Conservation (phyloP, 2,113 vertebrate species). For the Polypterus senegalus region DNA sequence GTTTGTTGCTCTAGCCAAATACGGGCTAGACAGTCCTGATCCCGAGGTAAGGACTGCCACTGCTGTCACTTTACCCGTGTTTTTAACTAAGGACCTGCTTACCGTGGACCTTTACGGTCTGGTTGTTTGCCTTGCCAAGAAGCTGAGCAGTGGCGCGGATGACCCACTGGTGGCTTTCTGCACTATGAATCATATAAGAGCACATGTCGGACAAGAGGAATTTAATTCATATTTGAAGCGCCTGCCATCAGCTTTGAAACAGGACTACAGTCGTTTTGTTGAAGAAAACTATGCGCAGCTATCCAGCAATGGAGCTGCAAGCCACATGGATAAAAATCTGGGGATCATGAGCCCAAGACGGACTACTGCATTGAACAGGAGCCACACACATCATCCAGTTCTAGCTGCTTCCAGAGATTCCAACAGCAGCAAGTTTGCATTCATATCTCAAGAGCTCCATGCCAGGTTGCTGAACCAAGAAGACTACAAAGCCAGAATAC, state of each 20-base stretch:
- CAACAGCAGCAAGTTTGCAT: slow-evolving; percentile 59
- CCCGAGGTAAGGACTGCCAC: slow-evolving; percentile 27
- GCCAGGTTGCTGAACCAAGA: slow-evolving; percentile 64
- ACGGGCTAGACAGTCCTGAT: slow-evolving; percentile 32
- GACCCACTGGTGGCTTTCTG: slow-evolving; percentile 28
- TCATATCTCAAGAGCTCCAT: slow-evolving; percentile 70
- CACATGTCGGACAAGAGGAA: slow-evolving; percentile 28
- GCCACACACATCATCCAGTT: neutral
- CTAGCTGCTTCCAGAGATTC: neutral
- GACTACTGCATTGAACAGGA: neutral
- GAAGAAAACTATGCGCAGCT: slow-evolving; percentile 19
- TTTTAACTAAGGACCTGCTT: slow-evolving; percentile 28
- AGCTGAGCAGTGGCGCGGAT: slow-evolving; percentile 15
- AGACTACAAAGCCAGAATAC: slow-evolving; percentile 66
- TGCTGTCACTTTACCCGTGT: slow-evolving; percentile 26
- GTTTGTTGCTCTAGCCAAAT: slow-evolving; percentile 28
- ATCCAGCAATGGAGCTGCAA: neutral
- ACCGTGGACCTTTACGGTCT: slow-evolving; percentile 26
- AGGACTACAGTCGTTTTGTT: slow-evolving; percentile 26
- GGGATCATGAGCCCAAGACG: neutral
- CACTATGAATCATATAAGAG: slow-evolving; percentile 17
- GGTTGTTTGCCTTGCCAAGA: slow-evolving; percentile 27
- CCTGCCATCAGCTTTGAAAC: slow-evolving; percentile 22
- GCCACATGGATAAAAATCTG: neutral
- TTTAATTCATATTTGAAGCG: slow-evolving; percentile 29